These are phyloP conservation scores for Rhynchotus rufescens DNA, from an alignment of 2,797 vertebrate species.

Conservation along the genomic window DNA sequence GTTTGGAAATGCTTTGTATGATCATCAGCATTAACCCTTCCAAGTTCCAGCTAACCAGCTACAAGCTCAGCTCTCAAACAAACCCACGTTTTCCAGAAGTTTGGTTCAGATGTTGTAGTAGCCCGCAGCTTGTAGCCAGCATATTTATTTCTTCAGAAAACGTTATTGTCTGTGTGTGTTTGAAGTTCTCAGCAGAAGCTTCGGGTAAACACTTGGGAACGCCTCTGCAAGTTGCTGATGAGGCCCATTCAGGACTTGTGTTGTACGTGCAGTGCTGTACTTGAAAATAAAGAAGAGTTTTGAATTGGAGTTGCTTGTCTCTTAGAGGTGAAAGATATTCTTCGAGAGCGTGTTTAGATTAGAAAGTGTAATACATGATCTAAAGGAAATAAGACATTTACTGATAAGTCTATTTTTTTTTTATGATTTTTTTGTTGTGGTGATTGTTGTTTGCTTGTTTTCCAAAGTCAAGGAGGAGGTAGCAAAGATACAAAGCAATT, in stretches of 20 bases:
- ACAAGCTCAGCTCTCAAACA: fast-evolving
- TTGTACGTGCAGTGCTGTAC: not conserved
- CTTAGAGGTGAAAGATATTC: not conserved
- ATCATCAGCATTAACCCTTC: conserved; percentile 16
- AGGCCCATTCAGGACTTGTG: not conserved
- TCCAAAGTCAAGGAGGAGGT: not conserved
- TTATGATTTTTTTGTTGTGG: not conserved
- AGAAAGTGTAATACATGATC: not conserved
- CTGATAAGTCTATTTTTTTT: not conserved
- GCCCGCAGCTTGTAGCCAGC: not conserved
- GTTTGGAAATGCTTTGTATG: not conserved
- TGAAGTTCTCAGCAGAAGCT: not conserved
- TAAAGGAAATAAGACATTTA: not conserved
- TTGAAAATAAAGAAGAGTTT: not conserved
- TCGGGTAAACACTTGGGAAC: not conserved
- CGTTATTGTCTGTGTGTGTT: not conserved
- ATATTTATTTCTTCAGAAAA: not conserved
- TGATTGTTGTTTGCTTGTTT: not conserved
- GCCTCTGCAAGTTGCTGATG: not conserved
- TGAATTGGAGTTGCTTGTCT: not conserved
- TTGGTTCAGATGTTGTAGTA: not conserved
- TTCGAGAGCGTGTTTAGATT: not conserved
- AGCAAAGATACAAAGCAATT: not conserved
- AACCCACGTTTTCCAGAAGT: not conserved
- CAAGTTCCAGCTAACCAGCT: not conserved